Percentiles rank a stretch among this genome's conserved stretches.
Evolutionary conservation across 2,113 vertebrate species (phyloP).

Genomic region (Hirundichthys speculiger): DNA sequence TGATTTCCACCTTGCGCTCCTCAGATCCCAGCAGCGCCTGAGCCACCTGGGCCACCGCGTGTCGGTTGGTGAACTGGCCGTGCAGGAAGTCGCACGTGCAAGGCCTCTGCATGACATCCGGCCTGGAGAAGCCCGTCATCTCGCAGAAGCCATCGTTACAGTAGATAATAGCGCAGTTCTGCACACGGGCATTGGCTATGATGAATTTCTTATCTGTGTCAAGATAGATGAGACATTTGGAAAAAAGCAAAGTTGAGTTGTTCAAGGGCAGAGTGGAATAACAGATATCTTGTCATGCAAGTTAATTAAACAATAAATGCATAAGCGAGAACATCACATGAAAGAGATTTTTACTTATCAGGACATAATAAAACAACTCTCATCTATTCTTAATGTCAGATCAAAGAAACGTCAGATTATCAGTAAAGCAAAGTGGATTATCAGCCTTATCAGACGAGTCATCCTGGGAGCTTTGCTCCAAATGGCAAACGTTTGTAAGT

Average conservation of each 20-base stretch:
- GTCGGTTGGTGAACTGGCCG: constrained; percentile 90
- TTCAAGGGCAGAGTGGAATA: neutral
- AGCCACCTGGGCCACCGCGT: constrained; percentile 91
- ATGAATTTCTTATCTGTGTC: constrained; percentile 95
- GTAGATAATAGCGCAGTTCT: constrained; percentile 98
- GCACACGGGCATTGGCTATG: constrained; percentile 95
- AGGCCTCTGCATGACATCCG: constrained; percentile 95
- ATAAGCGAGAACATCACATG: too few species aligned
- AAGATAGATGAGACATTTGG: constrained; percentile 4
- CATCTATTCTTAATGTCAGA: too few species aligned
- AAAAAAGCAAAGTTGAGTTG: neutral
- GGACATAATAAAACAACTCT: too few species aligned
- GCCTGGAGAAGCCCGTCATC: constrained; percentile 96
- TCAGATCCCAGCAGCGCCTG: constrained; percentile 93
- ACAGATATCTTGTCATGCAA: neutral
- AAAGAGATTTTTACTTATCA: too few species aligned
- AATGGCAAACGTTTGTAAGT: too few species aligned
- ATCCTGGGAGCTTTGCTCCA: too few species aligned
- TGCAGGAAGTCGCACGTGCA: constrained; percentile 97
- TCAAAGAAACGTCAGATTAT: too few species aligned
- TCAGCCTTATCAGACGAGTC: too few species aligned
- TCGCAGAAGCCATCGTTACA: constrained; percentile 97
- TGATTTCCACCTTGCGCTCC: constrained; percentile 94
- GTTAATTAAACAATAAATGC: too few species aligned
- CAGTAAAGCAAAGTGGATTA: too few species aligned